These are phyloP conservation scores for Sylvicapra grimmia DNA, from an alignment of 2,113 vertebrate genomes.

Conservation along the genomic window DNA sequence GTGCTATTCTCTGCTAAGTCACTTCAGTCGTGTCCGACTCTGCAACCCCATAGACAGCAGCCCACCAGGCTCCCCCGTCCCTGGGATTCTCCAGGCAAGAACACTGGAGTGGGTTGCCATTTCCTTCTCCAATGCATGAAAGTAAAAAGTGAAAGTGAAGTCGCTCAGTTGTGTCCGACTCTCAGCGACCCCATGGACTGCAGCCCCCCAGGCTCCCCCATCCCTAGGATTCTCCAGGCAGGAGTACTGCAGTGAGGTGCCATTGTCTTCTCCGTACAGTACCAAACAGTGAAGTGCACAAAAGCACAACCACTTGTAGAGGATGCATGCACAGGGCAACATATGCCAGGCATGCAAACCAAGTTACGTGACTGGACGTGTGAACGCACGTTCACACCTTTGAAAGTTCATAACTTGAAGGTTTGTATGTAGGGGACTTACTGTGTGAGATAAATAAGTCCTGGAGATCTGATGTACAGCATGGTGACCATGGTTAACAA, in stretches of 20 bases:
- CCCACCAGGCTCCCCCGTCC: no score
- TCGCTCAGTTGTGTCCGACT: no score
- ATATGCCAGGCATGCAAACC: not conserved
- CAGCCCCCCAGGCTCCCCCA: no score
- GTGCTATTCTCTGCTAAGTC: not conserved
- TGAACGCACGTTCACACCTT: not conserved
- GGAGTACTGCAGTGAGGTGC: no score
- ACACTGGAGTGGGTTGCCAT: no score
- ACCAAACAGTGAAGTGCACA: not conserved
- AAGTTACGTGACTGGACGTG: not conserved
- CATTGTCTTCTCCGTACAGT: not conserved
- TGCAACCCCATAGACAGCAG: no score
- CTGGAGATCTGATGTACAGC: not conserved
- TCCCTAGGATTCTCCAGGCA: no score
- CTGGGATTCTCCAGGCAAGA: no score
- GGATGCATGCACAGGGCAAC: accelerated
- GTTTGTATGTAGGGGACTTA: not conserved
- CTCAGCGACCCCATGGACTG: no score
- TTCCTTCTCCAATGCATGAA: no score
- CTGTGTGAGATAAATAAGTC: not conserved
- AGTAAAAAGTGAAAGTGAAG: no score
- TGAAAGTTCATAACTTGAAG: not conserved
- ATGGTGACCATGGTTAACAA: not conserved
- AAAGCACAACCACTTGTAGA: not conserved
- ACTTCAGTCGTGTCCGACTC: no score